Base-by-base conservation (phyloP, 2,797 vertebrate species). In the Rhinoraja longicauda region DNA sequence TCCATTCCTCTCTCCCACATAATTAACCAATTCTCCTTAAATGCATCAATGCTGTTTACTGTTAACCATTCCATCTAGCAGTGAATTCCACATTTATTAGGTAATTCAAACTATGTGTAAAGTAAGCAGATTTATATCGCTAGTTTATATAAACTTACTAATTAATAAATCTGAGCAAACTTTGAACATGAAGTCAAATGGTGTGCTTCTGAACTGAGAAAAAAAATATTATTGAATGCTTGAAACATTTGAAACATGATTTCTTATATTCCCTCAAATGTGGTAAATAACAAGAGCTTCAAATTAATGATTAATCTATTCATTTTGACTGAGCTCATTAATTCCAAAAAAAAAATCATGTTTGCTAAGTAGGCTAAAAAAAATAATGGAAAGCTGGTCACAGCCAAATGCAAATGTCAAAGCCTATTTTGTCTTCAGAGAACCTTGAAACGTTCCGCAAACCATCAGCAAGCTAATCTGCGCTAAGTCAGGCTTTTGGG, bases 401-500 rank as follows among this genome's bases (percentile, higher is more conserved):
- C 90, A 92, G 90, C 90, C 75, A 93, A 94, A 94, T 93, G 91
- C 64, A 94, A 95, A 95, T 94, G 90, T 79, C 64, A 93, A 96
- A 95, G 93, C 84, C 93, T 94, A 92, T 94, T 95, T 94, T 95
- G 95, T 0, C 62, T 95, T 95, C 93, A 95, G 94, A 94, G 94
- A 98, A 98, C 96, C 98, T 98, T 97, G 97, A 96, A 97, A 98
- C 97, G 97, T 97, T 98, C 98, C 97, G 98, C 96, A 98, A 98
- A 98, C 96, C 97, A 98, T 99, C 98, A 99, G 98, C 97, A 98
- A 97, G 98, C 97, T 97, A 98, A 98, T 98, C 97, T 98, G 97
- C 95, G 97, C 96, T 96, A 97, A 97, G 96, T 96, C 97, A 97
- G 97, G 96, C 97, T 97, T 97, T 96, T 96, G 96, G 97, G 97